phyloP scores from a whole-genome alignment of 2,797 vertebrate species.

The Eospalax fontanierii region DNA sequence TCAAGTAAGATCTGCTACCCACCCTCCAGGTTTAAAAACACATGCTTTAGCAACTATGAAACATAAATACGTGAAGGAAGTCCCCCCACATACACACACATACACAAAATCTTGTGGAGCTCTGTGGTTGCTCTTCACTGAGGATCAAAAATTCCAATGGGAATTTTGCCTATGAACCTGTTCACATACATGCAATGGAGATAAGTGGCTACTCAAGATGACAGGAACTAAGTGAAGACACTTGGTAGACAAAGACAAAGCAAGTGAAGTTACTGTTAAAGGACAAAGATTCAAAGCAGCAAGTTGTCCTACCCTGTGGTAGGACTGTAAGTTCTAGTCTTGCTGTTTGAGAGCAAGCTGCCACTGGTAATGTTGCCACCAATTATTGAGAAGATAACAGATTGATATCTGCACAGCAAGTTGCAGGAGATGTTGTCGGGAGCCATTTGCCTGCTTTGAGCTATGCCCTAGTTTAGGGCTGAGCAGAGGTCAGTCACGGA shows the following conservation, averaged over 20 bases:
- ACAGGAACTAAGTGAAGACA: background rate
- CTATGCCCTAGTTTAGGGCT: too few relatives aligned
- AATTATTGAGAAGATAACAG: background rate
- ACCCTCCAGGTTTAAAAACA: background rate
- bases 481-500: too few relatives aligned
- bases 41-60: background rate
- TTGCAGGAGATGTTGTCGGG: background rate
- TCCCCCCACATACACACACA: too few relatives aligned
- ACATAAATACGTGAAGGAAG: background rate
- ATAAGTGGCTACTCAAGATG: background rate
- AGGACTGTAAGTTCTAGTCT: background rate
- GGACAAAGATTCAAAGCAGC: too few relatives aligned
- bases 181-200: background rate
- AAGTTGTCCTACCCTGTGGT: background rate
- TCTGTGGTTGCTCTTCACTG: background rate
- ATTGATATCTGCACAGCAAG: background rate
- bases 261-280: too few relatives aligned
- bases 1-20: background rate
- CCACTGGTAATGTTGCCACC: background rate
- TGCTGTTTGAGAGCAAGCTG: background rate
- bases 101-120: background rate
- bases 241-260: background rate
- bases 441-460: too few relatives aligned
- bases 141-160: background rate
- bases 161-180: background rate